Conservation (phyloP, 23 tunicate species). For the Trididemnum nubilum region DNA sequence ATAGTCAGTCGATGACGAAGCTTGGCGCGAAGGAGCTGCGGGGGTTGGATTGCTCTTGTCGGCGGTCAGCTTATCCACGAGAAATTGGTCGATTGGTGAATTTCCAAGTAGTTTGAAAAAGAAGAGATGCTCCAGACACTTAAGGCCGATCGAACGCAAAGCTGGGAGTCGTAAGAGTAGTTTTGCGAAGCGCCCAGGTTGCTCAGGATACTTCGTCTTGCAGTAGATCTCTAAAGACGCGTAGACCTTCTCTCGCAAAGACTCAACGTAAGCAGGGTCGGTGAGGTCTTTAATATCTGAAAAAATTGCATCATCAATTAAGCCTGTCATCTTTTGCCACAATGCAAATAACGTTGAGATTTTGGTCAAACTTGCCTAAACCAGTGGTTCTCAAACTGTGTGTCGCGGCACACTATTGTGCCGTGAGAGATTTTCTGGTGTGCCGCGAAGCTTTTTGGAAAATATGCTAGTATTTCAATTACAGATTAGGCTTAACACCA, state of each 20-base stretch:
- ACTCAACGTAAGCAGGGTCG: conserved; percentile 72
- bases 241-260: conserved; percentile 93
- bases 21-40: background rate
- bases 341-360: too few relatives aligned
- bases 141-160: conserved; percentile 96
- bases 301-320: too few relatives aligned
- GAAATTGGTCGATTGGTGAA: conserved; percentile 88
- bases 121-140: conserved; percentile 95
- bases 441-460: too few relatives aligned
- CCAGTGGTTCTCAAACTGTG: too few relatives aligned
- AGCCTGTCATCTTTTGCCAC: too few relatives aligned
- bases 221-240: conserved; percentile 98
- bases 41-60: conserved; percentile 20
- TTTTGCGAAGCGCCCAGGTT: conserved; percentile 96
- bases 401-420: too few relatives aligned
- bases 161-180: conserved; percentile 98
- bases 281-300: conserved; percentile 83
- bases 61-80: conserved; percentile 69
- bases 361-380: too few relatives aligned
- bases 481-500: too few relatives aligned
- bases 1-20: conserved; percentile 15
- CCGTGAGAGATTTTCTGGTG: too few relatives aligned
- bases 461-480: too few relatives aligned
- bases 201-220: conserved; percentile 94
- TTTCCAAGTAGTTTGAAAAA: conserved; percentile 90